Percentiles rank a stretch among this genome's conserved stretches.
These are phyloP conservation scores for Lepidostoma basale DNA, from an alignment of 1,140 invertebrate genomes.

Conservation along the genomic window DNA sequence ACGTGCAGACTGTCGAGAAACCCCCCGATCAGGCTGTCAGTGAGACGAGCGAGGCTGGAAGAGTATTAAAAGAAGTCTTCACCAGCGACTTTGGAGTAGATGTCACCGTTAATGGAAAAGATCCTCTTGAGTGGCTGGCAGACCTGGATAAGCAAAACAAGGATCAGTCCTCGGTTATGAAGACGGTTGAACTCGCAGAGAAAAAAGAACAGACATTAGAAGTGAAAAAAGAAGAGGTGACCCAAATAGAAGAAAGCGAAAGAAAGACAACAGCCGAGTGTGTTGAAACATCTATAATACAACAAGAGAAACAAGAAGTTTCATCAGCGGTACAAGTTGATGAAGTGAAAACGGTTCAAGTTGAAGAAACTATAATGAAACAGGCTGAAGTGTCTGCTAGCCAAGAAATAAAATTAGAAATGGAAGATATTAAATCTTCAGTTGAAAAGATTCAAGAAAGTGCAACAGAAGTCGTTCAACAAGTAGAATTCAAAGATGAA, in stretches of 20 bases:
- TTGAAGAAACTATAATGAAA: not conserved
- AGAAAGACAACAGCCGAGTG: not conserved
- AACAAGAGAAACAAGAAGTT: too few relatives aligned
- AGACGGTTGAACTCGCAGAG: not conserved
- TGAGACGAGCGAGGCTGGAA: constrained; percentile 19
- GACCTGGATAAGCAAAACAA: constrained; percentile 43
- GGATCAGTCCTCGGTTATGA: not conserved
- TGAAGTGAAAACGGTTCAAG: too few relatives aligned
- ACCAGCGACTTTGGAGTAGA: constrained; percentile 42
- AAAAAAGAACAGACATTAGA: not conserved
- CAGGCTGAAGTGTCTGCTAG: not conserved
- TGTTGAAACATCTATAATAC: too few relatives aligned
- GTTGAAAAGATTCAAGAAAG: not conserved
- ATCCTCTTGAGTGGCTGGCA: constrained; percentile 48
- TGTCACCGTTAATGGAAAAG: constrained; percentile 48
- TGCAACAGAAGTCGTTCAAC: not conserved
- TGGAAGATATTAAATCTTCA: not conserved
- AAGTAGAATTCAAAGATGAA: not conserved
- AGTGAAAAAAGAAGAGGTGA: not conserved
- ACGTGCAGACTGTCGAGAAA: constrained; percentile 6
- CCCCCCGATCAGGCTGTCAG: constrained; percentile 12
- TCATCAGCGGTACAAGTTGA: too few relatives aligned
- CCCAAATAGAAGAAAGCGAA: not conserved
- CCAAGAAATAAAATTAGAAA: not conserved
- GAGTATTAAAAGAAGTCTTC: constrained; percentile 38